These are phyloP conservation scores for Phalanger gymnotis DNA, from an alignment of 2,797 vertebrate genomes.

Conservation along the genomic window DNA sequence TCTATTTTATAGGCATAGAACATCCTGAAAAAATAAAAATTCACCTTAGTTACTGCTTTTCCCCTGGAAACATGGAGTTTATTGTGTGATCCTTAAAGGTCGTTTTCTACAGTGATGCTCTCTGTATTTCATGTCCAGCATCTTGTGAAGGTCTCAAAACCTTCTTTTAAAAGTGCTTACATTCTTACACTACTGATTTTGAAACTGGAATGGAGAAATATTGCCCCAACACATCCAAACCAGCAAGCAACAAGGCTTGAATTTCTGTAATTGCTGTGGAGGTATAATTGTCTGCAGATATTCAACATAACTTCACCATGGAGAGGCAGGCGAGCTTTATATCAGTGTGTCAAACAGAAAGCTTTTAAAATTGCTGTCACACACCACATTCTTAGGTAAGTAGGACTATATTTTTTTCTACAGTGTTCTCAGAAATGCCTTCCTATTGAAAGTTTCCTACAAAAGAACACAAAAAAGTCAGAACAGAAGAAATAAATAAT, in stretches of 20 bases:
- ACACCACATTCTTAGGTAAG: not conserved
- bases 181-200: slow-evolving; percentile 61
- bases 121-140: not conserved
- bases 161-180: slow-evolving; percentile 58
- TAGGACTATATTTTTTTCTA: not conserved
- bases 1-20: not conserved
- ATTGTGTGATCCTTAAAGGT: not conserved
- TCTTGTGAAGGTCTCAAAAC: not conserved
- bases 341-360: not conserved
- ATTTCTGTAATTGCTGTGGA: slow-evolving; percentile 51
- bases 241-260: not conserved
- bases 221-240: not conserved
- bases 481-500: not conserved
- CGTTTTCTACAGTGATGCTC: not conserved
- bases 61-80: not conserved
- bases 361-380: not conserved
- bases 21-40: not conserved
- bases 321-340: slow-evolving; percentile 50
- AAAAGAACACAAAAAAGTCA: not conserved
- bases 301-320: slow-evolving; percentile 45
- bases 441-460: not conserved
- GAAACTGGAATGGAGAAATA: slow-evolving; percentile 69
- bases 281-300: slow-evolving; percentile 29
- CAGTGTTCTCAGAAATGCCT: not conserved
- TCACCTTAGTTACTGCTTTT: not conserved